These are phyloP conservation scores for Mormyrops attenuatus DNA, from an alignment of 2,797 vertebrate species.

Conservation along the genomic window DNA sequence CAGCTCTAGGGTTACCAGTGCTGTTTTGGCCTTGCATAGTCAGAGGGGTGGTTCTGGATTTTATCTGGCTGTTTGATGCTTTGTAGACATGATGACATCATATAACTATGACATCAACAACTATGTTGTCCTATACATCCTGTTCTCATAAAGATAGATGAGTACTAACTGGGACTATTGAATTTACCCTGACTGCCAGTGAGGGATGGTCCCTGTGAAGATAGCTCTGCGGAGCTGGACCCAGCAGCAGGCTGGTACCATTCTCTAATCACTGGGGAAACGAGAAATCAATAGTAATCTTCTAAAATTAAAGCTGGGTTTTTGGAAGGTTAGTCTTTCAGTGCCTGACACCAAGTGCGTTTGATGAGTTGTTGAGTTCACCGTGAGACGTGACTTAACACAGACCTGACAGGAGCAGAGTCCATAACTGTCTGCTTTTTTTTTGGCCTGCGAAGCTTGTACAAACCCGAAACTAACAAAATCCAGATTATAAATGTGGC, in stretches of 20 bases:
- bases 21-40: neutral
- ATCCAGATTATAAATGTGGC: neutral
- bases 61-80: neutral
- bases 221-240: neutral
- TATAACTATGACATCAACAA: neutral
- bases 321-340: neutral
- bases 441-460: neutral
- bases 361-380: neutral
- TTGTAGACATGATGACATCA: neutral
- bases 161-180: neutral
- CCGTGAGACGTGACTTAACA: conserved; percentile 12
- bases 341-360: neutral
- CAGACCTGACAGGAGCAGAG: neutral
- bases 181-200: neutral
- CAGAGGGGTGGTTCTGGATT: neutral
- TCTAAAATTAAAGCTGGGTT: neutral
- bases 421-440: neutral
- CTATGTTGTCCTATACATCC: neutral
- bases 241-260: neutral
- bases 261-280: neutral
- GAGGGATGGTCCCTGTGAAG: neutral
- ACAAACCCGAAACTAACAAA: neutral
- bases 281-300: neutral
- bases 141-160: neutral
- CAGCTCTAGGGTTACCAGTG: neutral